Base-by-base conservation (phyloP, 2,113 vertebrate genomes). In the Lophius piscatorius region DNA sequence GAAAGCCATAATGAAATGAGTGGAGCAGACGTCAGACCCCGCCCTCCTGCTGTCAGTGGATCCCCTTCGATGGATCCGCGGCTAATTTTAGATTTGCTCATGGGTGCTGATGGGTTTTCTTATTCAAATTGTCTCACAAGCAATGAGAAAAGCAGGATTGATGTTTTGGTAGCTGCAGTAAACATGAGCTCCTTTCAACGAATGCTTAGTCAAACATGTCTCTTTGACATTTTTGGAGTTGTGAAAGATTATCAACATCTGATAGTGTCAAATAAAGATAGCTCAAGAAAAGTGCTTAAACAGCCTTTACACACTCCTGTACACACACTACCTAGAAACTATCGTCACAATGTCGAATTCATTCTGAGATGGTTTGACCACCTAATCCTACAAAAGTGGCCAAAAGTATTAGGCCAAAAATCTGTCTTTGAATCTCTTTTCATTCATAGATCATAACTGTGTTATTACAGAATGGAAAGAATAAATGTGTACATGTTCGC, bases 1-100 rank as follows among this genome's bases (percentile, higher is more conserved):
- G 81, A 87, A 88, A 83, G 84, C 64, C 71, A 78, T 80, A 86
- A 88, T 87, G 70, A 88, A 88, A 71, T 8, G 78, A 74, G 73
- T 81, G 66, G 45, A 31, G 34, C 63, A 73, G 66, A 65, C 63
- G 41, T 65, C 54, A 52, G 46, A n/a, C 28, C 41, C 35, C 24
- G 28, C 48, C 58, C 7, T 17, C 59, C 39, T 24, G 66, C 49
- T 49, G 40, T 34, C 34, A 41, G 13, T 51, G 40, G 34, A 63
- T 20, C 28, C 17, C 54, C 40, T 9, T 34, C 31, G 29, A 63
- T 49, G 34, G 38, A 66, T 18, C 17, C 0, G 16, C 13, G 18
- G 62, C 29, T 76, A 49, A 66, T 72, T 77, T 72, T 68, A 66
- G 59, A 51, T 39, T 47, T 45, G 28, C 20, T 55, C 14, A 17